Conservation (phyloP, 2,113 vertebrate genomes). For the Columbina picui region DNA sequence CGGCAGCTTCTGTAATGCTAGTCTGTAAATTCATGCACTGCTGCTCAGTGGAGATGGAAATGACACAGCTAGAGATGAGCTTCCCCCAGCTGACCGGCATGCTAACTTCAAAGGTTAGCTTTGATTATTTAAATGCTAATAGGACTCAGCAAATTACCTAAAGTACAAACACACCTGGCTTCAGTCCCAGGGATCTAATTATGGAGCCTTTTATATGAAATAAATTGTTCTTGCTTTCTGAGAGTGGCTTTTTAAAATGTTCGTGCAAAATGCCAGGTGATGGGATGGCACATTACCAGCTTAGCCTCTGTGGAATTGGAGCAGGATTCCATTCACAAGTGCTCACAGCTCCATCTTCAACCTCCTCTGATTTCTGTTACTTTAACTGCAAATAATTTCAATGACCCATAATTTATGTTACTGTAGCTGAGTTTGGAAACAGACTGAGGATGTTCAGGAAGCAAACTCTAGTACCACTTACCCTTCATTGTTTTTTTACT, state of each 20-base stretch:
- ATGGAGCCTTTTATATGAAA: conserved; percentile 33
- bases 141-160: background rate
- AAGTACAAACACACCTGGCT: conserved; percentile 15
- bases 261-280: conserved; percentile 17
- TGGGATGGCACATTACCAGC: background rate
- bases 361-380: background rate
- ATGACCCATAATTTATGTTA: background rate
- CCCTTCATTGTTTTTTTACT: background rate
- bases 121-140: conserved; percentile 56
- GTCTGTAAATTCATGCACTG: background rate
- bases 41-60: background rate
- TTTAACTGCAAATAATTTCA: background rate
- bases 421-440: background rate
- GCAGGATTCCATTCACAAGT: background rate
- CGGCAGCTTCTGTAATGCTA: background rate
- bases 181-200: conserved; percentile 31
- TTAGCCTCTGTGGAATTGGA: background rate
- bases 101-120: conserved; percentile 42
- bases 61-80: background rate
- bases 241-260: background rate
- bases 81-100: background rate
- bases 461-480: background rate
- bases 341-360: background rate
- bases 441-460: background rate
- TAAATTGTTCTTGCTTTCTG: conserved; percentile 8